Conservation (phyloP, 2,888 invertebrate species). For the Siphlonurus alternatus region DNA sequence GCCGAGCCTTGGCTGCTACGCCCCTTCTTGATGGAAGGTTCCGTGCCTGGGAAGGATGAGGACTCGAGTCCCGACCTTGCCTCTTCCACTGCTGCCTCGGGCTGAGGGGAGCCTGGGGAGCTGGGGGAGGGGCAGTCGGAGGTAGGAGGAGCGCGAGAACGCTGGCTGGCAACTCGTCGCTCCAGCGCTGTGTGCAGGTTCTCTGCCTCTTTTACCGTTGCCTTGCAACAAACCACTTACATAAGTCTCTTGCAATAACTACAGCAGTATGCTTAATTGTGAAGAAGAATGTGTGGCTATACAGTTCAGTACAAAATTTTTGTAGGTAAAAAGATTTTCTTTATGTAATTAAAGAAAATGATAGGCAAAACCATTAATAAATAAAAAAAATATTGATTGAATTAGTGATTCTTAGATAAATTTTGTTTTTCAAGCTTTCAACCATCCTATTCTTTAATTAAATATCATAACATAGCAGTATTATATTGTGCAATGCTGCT, state of each 20-base stretch:
- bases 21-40: slow-evolving; percentile 1
- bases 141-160: slow-evolving; percentile 9
- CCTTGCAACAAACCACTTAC: slow-evolving; percentile 27
- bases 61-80: not conserved
- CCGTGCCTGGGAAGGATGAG: not conserved
- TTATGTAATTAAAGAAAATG: no score
- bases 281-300: no score
- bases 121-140: not conserved
- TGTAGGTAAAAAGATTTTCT: no score
- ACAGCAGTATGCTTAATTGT: no score
- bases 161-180: slow-evolving; percentile 26
- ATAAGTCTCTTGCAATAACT: not conserved
- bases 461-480: no score
- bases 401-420: no score
- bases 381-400: no score
- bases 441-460: no score
- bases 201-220: slow-evolving; percentile 50
- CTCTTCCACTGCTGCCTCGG: not conserved
- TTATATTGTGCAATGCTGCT: no score
- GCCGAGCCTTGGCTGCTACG: not conserved
- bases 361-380: no score
- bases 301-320: no score
- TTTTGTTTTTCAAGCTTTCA: no score
- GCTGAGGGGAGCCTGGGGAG: not conserved
- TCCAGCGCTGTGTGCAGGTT: slow-evolving; percentile 44